Evolutionary conservation across 2,113 vertebrate species (phyloP).

Genomic region (Casuarius casuarius): DNA sequence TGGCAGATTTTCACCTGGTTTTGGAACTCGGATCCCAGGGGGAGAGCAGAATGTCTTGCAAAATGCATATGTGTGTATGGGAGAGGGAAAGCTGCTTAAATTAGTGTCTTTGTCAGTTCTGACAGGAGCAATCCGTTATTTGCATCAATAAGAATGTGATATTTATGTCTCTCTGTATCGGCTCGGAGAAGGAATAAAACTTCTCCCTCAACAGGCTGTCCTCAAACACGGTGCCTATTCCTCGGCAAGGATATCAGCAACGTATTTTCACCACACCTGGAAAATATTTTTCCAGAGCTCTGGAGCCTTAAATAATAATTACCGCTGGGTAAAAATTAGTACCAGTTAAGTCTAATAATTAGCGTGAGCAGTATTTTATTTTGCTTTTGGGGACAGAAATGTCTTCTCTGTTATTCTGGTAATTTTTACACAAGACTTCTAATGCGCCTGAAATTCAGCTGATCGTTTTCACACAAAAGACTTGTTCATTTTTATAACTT

Average conservation of each 20-base stretch:
- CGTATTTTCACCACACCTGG: background rate
- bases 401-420: background rate
- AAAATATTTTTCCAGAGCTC: background rate
- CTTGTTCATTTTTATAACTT: conserved; percentile 27
- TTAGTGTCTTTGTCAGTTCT: background rate
- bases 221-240: background rate
- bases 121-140: conserved; percentile 2
- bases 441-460: conserved; percentile 7
- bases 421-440: background rate
- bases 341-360: conserved; percentile 16
- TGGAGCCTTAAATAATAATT: conserved; percentile 15
- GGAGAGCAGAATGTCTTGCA: background rate
- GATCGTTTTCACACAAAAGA: background rate
- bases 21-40: background rate
- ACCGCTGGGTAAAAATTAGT: conserved; percentile 25
- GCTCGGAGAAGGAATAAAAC: conserved; percentile 27
- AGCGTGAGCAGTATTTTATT: background rate
- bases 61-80: background rate
- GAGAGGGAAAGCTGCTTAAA: background rate
- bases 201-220: conserved; percentile 29
- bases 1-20: background rate
- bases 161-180: background rate
- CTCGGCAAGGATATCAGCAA: background rate
- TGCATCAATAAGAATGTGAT: conserved; percentile 25
- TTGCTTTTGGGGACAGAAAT: conserved; percentile 14